Evolutionary conservation across 92 coral and sea anemone species (phyloP), one percentile per base, ranked within the genome.

Genomic region (Diadumene lineata): DNA sequence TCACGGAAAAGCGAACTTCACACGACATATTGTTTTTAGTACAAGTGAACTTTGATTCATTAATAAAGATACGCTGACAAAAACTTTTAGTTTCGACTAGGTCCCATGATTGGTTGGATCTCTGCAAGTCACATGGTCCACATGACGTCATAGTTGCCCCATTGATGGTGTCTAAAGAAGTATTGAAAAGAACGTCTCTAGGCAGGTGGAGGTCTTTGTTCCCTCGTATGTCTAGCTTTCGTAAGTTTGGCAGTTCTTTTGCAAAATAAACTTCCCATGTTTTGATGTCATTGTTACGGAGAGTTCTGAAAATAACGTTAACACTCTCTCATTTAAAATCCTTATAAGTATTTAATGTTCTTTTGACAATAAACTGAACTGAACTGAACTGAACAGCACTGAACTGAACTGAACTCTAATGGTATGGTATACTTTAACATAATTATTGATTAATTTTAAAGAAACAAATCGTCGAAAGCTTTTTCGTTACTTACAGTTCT

Each of bases 61-160:
- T 18, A 9, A 64, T 30, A 64, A 7, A 21, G 17, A 57, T 13
- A 6, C 6, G 13, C 48, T 38, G 48, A 38, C 48, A 38, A 38
- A 13, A 13, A 13, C 48, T 38, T 38, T 38, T 38, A 4, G 48
- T 4, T 38, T 38, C 13, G 32, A 68, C 51, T 29, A 50, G 2
- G 1, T 68, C 28, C 7, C 75, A 22, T 29, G 71, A 51, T 31
- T 63, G 74, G 3, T 77, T 43, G 13, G 51, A 34, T 66, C 76
- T 34, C 17, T 32, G 48, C 28, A 55, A 51, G 17, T 77, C 58
- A 26, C 82, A 77, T 26, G 32, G 22, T 27, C 22, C 22, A 56
- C 82, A 77, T 33, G 67, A 34, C 0, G 76, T 46, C 6, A 60
- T 77, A 15, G 82, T 66, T 0, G 53, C 76, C 3, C 82, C 82